phyloP scores from a whole-genome alignment of 2,113 vertebrate genomes.

The Rhadina sibilatrix region DNA sequence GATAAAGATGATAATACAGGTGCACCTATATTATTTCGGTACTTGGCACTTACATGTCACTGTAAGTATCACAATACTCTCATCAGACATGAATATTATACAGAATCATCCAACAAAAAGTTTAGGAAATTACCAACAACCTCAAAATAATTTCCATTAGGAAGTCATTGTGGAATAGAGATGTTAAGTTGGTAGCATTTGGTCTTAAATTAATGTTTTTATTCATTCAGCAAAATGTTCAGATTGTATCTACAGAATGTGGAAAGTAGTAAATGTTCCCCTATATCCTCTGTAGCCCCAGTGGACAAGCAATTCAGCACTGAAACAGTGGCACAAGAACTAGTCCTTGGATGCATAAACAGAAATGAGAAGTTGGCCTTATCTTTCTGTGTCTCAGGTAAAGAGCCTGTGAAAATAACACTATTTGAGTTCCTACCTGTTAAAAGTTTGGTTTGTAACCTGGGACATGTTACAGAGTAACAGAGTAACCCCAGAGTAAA shows the following conservation, averaged over 20 bases:
- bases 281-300: neutral
- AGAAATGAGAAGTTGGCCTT: neutral
- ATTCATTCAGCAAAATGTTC: neutral
- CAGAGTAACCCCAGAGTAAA: neutral
- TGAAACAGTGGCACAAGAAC: neutral
- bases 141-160: neutral
- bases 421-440: neutral
- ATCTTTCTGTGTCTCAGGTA: neutral
- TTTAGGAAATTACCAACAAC: neutral
- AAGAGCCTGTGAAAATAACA: neutral
- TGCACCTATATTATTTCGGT: neutral
- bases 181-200: neutral
- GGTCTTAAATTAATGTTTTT: neutral
- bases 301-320: neutral
- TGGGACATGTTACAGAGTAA: neutral
- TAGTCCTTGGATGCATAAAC: neutral
- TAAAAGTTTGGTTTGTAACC: neutral
- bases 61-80: neutral
- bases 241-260: neutral
- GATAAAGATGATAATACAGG: neutral
- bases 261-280: neutral
- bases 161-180: neutral
- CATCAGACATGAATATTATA: neutral
- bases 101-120: neutral
- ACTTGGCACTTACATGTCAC: neutral